Evolutionary conservation across 2,797 vertebrate genomes (phyloP).

Genomic region (Acanthurus leucopareius): DNA sequence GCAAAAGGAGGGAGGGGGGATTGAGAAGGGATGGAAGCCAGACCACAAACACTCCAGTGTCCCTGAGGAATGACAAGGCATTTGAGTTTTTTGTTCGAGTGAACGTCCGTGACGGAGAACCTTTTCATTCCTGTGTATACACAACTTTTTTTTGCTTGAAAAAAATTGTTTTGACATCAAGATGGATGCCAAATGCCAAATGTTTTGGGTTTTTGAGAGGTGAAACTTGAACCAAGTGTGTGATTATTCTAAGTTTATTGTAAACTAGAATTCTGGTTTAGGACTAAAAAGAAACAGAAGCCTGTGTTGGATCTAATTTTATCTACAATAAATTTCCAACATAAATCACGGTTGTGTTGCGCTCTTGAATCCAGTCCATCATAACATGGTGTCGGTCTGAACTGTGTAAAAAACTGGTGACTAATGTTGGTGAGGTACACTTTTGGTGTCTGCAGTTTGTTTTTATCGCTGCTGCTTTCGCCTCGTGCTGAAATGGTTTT

Average conservation of each 20-base stretch:
- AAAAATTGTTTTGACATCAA: conserved; percentile 32
- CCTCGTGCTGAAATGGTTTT: not conserved
- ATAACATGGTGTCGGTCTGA: conserved; percentile 1
- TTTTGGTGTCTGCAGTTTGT: conserved; percentile 10
- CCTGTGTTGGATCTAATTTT: conserved; percentile 12
- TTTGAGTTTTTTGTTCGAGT: conserved; percentile 13
- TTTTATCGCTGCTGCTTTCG: conserved; percentile 18
- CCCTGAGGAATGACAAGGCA: not conserved
- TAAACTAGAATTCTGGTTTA: not conserved
- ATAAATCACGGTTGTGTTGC: not conserved
- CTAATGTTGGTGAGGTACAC: not conserved
- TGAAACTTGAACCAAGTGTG: not conserved
- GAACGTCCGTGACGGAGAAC: not conserved
- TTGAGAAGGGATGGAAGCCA: not conserved
- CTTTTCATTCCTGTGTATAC: conserved; percentile 3
- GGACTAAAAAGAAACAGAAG: not conserved
- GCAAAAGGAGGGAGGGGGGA: too few species aligned
- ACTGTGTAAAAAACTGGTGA: not conserved
- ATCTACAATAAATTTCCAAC: conserved; percentile 4
- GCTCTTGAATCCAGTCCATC: not conserved
- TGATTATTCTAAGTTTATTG: not conserved
- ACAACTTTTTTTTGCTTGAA: not conserved
- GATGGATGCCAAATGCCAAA: conserved; percentile 9
- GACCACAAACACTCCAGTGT: conserved; percentile 11
- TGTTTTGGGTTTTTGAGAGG: not conserved